Evolutionary conservation across 2,888 invertebrate genomes (phyloP).

Genomic region (Hermaeophaga mercurialis): DNA sequence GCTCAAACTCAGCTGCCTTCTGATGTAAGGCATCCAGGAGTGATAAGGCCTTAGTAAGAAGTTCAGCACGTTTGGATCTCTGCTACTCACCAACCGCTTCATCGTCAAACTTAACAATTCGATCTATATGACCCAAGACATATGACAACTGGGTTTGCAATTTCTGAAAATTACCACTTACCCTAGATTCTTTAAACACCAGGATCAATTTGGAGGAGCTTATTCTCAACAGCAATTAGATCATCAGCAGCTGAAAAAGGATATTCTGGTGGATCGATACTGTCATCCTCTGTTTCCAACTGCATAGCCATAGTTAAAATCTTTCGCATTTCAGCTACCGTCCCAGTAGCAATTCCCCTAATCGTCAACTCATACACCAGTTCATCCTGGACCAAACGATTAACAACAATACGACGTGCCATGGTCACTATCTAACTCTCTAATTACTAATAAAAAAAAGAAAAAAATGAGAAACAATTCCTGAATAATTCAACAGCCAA

Average conservation of each 20-base stretch:
- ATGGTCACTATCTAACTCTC: too few species aligned
- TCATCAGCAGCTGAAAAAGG: constrained; percentile 19
- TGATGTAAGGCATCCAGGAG: constrained; percentile 4
- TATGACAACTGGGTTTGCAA: constrained; percentile 17
- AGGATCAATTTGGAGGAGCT: neutral
- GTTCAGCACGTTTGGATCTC: neutral
- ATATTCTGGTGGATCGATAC: constrained; percentile 7
- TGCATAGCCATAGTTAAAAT: constrained; percentile 4
- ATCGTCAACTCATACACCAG: constrained; percentile 16
- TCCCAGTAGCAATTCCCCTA: constrained; percentile 13
- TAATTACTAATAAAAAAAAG: too few species aligned
- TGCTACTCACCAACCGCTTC: neutral
- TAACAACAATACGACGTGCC: constrained; percentile 10
- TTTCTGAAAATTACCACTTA: constrained; percentile 4
- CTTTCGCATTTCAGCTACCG: constrained; percentile 19
- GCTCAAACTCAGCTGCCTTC: constrained; percentile 2
- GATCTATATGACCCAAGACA: constrained; percentile 13
- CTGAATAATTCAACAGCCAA: too few species aligned
- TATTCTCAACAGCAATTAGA: neutral
- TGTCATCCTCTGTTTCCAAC: constrained; percentile 14
- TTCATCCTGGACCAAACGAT: constrained; percentile 17
- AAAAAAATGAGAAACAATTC: too few species aligned
- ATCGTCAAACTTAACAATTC: constrained; percentile 1
- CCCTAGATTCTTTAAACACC: neutral
- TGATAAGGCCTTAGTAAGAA: constrained; percentile 6